Base-by-base conservation (phyloP, 2,888 invertebrate genomes). In the Notodonta ziczac region DNA sequence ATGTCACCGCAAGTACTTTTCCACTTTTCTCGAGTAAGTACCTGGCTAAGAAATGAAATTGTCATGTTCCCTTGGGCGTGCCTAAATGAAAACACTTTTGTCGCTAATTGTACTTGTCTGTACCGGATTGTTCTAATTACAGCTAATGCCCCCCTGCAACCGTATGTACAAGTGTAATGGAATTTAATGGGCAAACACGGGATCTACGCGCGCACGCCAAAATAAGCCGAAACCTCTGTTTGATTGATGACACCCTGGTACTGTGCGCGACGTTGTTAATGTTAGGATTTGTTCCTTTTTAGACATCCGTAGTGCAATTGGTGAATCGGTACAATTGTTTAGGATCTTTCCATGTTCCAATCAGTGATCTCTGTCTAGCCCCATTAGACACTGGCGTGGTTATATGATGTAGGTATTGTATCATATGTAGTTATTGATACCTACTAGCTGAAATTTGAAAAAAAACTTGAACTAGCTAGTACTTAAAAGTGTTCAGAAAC, bases 181-280 rank as follows among this genome's bases (percentile, higher is more conserved):
- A 65, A 58, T 62, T 48, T 63, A 70, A 67, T 70, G 55, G 56
- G 50, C 62, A 62, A 56, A 60, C 56, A 66, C 51, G 13, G 39
- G 7, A 32, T 5, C 52, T 62, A 68, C 66, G 64, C 52, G 59
- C 62, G 66, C 61, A 7, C 7, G 44, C 59, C 51, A 14, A 57
- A n/a, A 5, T 57, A 57, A 48, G 12, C 50, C 16, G 67, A 61
- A 14, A 62, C 16, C 54, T 67, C 59, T 56, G 35, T 42, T 35
- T 65, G 60, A 63, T 60, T 57, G 54, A 66, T 66, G 66, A 4
- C 48, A 14, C 39, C 66, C 60, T 66, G 16, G 69, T 66, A 61
- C 58, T 24, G 58, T 24, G 40, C 7, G 24, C 24, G 40, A 16
- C 16, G 10, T 58, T 54, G 46, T 53, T 44, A 9, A 10, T 55